Base-by-base conservation (phyloP, 2,888 invertebrate genomes). In the Drosophila heteroneura region DNA sequence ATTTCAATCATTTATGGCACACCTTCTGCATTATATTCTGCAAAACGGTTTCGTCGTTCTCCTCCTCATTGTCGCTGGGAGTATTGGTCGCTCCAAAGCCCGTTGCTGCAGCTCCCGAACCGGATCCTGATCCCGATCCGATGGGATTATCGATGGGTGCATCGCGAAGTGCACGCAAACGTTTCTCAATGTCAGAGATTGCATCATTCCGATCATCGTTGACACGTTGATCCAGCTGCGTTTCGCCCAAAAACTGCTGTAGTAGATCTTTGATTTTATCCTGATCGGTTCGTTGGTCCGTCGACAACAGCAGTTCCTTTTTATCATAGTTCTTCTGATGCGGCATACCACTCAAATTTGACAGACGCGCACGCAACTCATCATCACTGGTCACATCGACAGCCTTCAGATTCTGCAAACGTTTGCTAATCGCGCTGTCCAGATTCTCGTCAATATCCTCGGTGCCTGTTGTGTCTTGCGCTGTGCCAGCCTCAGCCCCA, bases 221-320 rank as follows among this genome's bases (percentile, higher is more conserved):
- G n/a, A 94, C 85, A 77, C 94, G 94, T 49, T 94, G 94, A 76
- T 95, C 95, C 10, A 94, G 92, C 83, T 95, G 94, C 58, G 95
- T 94, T 86, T 95, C 94, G 56, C 95, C 95, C 35, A 93, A 77
- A 70, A 93, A 93, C 68, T 93, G 96, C 62, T 94, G 94, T 69
- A 97, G 91, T n/a, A 97, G 93, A 85, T 96, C 96, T 88, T 96
- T 95, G 30, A 95, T 95, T 93, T 96, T 96, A 83, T 97, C 95
- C 89, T 96, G 95, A 84, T 96, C 96, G 19, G 95, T 95, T 91
- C 96, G 94, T 52, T 94, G 94, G 83, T 96, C 96, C 22, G 94
- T 94, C 44, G 94, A 89, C 58, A 94, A 92, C 47, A 94, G 75
- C 44, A 93, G 74, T 68, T 92, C 91, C 71, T 92, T 91, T 66